A percentile compares a stretch with the other conserved stretches of the same genome.
These are phyloP conservation scores for Pheosia gnoma DNA, from an alignment of 2,888 invertebrate species.

Conservation along the genomic window DNA sequence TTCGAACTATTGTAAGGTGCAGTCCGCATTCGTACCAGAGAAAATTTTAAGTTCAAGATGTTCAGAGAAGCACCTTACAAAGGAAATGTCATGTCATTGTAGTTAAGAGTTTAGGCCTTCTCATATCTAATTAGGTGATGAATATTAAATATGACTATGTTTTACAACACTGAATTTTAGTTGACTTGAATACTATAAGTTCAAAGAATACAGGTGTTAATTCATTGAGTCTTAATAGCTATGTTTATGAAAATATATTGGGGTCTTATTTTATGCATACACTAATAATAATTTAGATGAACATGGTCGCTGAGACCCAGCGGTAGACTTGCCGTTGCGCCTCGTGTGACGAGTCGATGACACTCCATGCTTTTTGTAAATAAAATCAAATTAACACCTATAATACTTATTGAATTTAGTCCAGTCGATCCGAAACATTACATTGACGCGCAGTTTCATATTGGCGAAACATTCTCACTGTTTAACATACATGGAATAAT, in stretches of 20 bases:
- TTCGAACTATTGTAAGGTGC: constrained; percentile 21
- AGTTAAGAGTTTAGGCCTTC: constrained; percentile 46
- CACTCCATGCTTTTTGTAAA: neutral
- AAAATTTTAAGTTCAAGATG: constrained; percentile 34
- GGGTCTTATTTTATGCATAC: neutral
- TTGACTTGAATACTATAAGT: constrained; percentile 15
- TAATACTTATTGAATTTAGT: constrained; percentile 26
- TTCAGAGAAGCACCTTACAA: constrained; percentile 29
- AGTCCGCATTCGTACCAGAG: constrained; percentile 10
- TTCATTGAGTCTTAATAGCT: constrained; percentile 8
- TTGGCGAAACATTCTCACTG: constrained; percentile 55
- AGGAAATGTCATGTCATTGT: constrained; percentile 36
- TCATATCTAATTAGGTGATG: constrained; percentile 25
- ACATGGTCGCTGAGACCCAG: neutral
- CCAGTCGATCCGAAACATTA: constrained; percentile 22
- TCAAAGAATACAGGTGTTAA: constrained; percentile 38
- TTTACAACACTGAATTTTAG: constrained; percentile 19
- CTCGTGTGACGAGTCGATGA: neutral
- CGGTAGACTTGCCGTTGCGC: constrained; percentile 15
- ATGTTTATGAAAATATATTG: neutral
- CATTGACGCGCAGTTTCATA: constrained; percentile 30
- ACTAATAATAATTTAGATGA: neutral
- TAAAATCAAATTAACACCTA: constrained; percentile 40
- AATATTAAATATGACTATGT: constrained; percentile 21
- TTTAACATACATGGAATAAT: constrained; percentile 69